Conservation (phyloP, 2,888 invertebrate species). For the Coleophora flavipennella region DNA sequence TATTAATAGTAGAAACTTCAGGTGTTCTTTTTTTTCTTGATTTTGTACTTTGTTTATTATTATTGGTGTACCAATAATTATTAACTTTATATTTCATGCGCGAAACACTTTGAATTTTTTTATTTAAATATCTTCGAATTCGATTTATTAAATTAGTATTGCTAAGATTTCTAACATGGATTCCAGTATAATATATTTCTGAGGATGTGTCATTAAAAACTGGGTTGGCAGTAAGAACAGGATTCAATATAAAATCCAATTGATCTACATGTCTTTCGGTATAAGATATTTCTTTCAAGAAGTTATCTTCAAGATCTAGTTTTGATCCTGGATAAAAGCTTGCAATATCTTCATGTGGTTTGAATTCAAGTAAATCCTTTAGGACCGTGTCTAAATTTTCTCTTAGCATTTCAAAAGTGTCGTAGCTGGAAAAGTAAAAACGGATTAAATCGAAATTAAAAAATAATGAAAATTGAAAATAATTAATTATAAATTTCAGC, state of each 20-base stretch:
- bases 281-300: slow-evolving; percentile 23
- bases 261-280: slow-evolving; percentile 5
- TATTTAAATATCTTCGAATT: slow-evolving; percentile 48
- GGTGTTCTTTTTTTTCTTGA: not conserved
- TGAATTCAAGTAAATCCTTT: slow-evolving; percentile 76
- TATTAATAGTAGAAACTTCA: not conserved
- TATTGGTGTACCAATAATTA: slow-evolving; percentile 15
- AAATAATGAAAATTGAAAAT: too few species aligned
- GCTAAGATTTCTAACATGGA: slow-evolving; percentile 13
- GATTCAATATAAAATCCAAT: slow-evolving; percentile 14
- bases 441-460: too few species aligned
- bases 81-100: slow-evolving; percentile 24
- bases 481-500: too few species aligned
- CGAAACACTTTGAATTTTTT: slow-evolving; percentile 24
- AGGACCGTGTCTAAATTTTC: slow-evolving; percentile 83
- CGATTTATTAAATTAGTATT: slow-evolving; percentile 43
- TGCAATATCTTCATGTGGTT: slow-evolving; percentile 33
- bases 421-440: too few species aligned
- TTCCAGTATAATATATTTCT: slow-evolving; percentile 15
- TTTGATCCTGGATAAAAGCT: slow-evolving; percentile 49
- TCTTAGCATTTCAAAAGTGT: slow-evolving; percentile 90
- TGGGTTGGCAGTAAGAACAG: slow-evolving; percentile 12
- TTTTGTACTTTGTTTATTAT: slow-evolving; percentile 8
- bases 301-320: slow-evolving; percentile 39
- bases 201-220: slow-evolving; percentile 21